Evolutionary conservation across 2,797 vertebrate species (phyloP).

Genomic region (Octomys mimax): DNA sequence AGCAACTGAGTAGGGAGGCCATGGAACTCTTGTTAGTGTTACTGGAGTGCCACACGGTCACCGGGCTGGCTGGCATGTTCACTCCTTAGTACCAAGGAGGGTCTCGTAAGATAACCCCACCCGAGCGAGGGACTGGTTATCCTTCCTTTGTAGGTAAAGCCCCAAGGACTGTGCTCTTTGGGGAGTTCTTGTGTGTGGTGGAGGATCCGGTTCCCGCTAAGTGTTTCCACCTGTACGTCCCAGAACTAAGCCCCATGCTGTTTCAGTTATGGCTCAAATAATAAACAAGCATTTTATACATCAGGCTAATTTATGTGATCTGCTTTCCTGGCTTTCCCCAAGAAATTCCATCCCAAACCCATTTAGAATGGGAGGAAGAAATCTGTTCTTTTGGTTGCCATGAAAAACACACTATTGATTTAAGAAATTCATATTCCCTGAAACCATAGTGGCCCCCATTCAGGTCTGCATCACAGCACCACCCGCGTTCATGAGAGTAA

Average conservation of each 20-base stretch:
- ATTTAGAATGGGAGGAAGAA: constrained; percentile 54
- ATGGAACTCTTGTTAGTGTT: not conserved
- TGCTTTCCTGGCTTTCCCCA: constrained; percentile 15
- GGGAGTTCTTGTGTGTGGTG: not conserved
- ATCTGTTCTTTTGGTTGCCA: not conserved
- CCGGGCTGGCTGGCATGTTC: fast-evolving
- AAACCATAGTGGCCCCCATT: not conserved
- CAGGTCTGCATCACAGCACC: not conserved
- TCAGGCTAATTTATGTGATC: constrained; percentile 37
- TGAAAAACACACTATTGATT: constrained; percentile 31
- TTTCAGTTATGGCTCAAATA: constrained; percentile 42
- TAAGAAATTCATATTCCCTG: constrained; percentile 31
- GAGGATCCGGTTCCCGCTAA: not conserved
- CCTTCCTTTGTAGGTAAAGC: constrained; percentile 23
- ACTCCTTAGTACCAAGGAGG: not conserved
- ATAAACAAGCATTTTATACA: constrained; percentile 45
- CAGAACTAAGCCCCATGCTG: not conserved
- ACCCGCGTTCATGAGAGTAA: not conserved
- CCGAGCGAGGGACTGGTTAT: not conserved
- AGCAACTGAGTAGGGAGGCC: too few species aligned
- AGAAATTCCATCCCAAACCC: constrained; percentile 60
- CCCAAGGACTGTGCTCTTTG: not conserved
- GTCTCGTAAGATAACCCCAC: not conserved
- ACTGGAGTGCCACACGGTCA: fast-evolving
- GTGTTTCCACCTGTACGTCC: constrained; percentile 23